Evolutionary conservation across 1,140 invertebrate species (phyloP).

Genomic region (Semibalanus balanoides): DNA sequence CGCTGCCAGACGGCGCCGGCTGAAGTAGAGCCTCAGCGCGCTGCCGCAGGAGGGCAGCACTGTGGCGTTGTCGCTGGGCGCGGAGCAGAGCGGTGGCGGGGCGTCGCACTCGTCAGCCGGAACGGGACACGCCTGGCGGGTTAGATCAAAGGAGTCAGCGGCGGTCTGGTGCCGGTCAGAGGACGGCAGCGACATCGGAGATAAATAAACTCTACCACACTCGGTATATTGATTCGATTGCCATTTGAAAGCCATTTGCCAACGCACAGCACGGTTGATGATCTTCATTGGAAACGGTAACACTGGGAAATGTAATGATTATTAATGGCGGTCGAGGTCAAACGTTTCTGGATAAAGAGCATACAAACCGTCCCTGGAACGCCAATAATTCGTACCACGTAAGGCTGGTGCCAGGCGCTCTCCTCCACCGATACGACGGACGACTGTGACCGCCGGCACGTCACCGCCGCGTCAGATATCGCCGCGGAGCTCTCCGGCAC

Average conservation of each 20-base stretch:
- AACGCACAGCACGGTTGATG: too few relatives aligned
- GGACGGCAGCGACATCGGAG: too few relatives aligned
- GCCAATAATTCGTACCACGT: not conserved
- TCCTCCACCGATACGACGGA: not conserved
- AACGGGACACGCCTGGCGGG: not conserved
- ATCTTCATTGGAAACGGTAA: too few relatives aligned
- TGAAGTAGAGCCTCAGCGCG: not conserved
- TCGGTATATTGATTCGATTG: too few relatives aligned
- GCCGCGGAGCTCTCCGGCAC: not conserved
- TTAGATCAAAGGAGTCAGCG: too few relatives aligned
- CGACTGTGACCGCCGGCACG: not conserved
- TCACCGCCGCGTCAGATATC: not conserved
- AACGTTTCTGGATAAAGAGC: too few relatives aligned
- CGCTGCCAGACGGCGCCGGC: not conserved
- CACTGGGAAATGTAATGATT: too few relatives aligned
- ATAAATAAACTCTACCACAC: too few relatives aligned
- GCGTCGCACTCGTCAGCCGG: not conserved
- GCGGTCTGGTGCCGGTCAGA: too few relatives aligned
- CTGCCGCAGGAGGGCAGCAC: not conserved
- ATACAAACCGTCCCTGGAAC: too few relatives aligned
- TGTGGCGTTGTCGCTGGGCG: not conserved
- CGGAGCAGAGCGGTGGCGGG: not conserved
- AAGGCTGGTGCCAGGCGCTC: not conserved
- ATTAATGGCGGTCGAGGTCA: too few relatives aligned
- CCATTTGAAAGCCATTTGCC: too few relatives aligned